phyloP scores from a whole-genome alignment of 1,140 invertebrate species.

The Saccostrea cuccullata region DNA sequence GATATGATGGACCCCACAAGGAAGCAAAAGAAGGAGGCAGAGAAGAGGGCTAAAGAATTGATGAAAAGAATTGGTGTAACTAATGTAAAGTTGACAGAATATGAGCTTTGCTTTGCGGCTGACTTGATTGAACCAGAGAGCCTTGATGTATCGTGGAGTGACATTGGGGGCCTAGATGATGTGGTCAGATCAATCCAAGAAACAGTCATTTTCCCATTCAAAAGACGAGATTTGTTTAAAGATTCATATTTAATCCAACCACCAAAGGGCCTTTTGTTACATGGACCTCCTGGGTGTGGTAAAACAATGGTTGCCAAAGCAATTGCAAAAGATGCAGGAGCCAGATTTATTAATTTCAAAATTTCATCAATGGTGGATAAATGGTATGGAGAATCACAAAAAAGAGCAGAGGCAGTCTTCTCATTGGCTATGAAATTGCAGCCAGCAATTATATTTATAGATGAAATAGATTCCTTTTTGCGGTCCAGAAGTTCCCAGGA shows the following conservation, averaged over 20 bases:
- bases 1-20: constrained; percentile 81
- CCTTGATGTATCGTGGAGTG: too few relatives aligned
- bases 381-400: constrained; percentile 99
- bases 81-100: constrained; percentile 85
- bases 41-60: constrained; percentile 74
- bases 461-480: constrained; percentile 99
- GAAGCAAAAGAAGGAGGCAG: constrained; percentile 80
- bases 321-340: constrained; percentile 93
- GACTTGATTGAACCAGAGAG: too few relatives aligned
- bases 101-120: constrained; percentile 98
- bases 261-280: constrained; percentile 92
- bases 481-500: constrained; percentile 91
- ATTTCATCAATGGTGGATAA: constrained; percentile 95
- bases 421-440: constrained; percentile 94
- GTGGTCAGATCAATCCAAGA: too few relatives aligned
- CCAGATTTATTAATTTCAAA: too few relatives aligned
- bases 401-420: constrained; percentile 96
- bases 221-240: constrained; percentile 91
- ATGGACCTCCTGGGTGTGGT: constrained; percentile 91
- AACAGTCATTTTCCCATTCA: too few relatives aligned
- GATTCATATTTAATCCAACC: constrained; percentile 93
- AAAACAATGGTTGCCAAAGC: constrained; percentile 97
- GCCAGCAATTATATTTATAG: constrained; percentile 96
- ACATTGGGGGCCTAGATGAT: too few relatives aligned
- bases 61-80: constrained; percentile 32